These are phyloP conservation scores for Drosophila saltans DNA, from an alignment of 1,140 invertebrate genomes.

Conservation along the genomic window DNA sequence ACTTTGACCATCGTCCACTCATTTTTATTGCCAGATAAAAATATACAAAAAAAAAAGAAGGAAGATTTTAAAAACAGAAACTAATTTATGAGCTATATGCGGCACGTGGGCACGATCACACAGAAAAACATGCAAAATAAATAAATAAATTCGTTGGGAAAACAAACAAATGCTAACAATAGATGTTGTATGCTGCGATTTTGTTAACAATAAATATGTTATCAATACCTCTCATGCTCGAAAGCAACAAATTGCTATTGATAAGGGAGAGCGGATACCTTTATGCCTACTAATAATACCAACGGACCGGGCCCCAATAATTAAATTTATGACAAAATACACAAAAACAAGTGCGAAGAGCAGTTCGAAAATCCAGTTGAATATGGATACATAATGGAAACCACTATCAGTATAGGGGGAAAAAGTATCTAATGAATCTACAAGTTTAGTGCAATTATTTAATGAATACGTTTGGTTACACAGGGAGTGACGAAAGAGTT, in stretches of 20 bases:
- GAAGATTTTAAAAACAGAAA: slow-evolving; percentile 10
- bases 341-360: slow-evolving; percentile 11
- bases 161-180: slow-evolving; percentile 50
- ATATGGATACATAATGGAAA: background rate
- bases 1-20: slow-evolving; percentile 57
- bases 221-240: slow-evolving; percentile 48
- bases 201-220: slow-evolving; percentile 53
- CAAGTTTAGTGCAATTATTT: background rate
- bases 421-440: background rate
- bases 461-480: no score
- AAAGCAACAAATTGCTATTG: slow-evolving; percentile 36
- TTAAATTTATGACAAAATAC: slow-evolving; percentile 16
- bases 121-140: slow-evolving; percentile 43
- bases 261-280: slow-evolving; percentile 40
- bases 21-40: slow-evolving; percentile 69
- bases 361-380: background rate
- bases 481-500: no score
- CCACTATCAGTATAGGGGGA: background rate
- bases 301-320: slow-evolving; percentile 19
- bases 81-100: slow-evolving; percentile 56
- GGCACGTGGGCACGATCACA: slow-evolving; percentile 58
- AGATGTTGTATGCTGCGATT: slow-evolving; percentile 50
- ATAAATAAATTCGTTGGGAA: slow-evolving; percentile 41
- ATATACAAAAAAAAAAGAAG: slow-evolving; percentile 28
- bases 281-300: slow-evolving; percentile 7